A percentile compares a stretch with the other conserved stretches of the same genome.
phyloP scores from a whole-genome alignment of 2,113 vertebrate species.

The Pyxicephalus adspersus region DNA sequence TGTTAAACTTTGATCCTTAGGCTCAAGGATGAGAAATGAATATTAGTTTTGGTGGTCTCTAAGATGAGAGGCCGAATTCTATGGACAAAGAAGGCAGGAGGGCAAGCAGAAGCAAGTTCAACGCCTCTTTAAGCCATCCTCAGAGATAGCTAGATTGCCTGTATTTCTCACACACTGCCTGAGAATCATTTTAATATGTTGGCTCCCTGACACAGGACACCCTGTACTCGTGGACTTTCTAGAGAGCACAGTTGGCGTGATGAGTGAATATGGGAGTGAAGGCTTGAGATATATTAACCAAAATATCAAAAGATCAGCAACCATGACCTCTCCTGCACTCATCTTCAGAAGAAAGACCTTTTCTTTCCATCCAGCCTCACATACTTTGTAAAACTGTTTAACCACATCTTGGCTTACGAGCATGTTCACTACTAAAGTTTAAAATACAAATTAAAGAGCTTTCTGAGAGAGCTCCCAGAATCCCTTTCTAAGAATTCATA shows the following conservation, averaged over 20 bases:
- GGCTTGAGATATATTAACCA: not conserved
- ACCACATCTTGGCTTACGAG: not conserved
- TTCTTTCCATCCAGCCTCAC: not conserved
- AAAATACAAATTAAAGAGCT: slow-evolving; percentile 18
- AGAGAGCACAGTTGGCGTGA: slow-evolving; percentile 15
- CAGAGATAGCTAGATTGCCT: slow-evolving; percentile 16
- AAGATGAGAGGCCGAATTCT: not conserved
- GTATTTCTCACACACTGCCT: slow-evolving; percentile 22
- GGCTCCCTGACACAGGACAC: slow-evolving; percentile 1
- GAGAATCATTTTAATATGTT: slow-evolving; percentile 23
- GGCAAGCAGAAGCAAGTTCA: slow-evolving; percentile 41
- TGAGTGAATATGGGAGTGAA: slow-evolving; percentile 16
- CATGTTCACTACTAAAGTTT: slow-evolving; percentile 27
- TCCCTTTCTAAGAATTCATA: slow-evolving; percentile 47
- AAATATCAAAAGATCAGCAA: not conserved
- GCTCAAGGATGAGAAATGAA: slow-evolving; percentile 17
- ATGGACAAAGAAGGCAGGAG: not conserved
- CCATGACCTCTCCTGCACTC: not conserved
- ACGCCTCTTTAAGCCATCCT: slow-evolving; percentile 33
- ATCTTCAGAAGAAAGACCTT: not conserved
- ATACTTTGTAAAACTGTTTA: not conserved
- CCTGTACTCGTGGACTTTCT: not conserved
- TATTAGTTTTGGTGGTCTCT: slow-evolving; percentile 38
- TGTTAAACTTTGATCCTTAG: not conserved
- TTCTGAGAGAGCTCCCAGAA: not conserved